Evolutionary conservation across 2,888 invertebrate species (phyloP).

Genomic region (Penaeus monodon): DNA sequence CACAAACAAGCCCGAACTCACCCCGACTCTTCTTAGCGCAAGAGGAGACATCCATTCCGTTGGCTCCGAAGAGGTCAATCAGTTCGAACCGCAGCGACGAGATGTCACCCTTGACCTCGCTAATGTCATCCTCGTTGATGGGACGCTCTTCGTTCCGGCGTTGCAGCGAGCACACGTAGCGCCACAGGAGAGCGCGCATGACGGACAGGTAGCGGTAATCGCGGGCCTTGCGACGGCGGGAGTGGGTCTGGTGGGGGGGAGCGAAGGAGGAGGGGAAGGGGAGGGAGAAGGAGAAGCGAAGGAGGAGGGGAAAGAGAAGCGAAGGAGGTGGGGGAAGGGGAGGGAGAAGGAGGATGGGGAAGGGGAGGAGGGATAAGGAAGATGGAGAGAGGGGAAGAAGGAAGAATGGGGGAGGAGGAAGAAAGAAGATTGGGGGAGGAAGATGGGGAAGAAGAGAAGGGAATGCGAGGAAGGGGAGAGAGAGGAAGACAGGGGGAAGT

Average conservation of each 20-base stretch:
- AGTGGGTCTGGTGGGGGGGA: slow-evolving; percentile 37
- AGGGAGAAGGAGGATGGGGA: too few species aligned
- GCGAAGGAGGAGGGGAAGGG: too few species aligned
- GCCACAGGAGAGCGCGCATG: slow-evolving; percentile 87
- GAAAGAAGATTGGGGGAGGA: too few species aligned
- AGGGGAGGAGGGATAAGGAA: too few species aligned
- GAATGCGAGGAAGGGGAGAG: too few species aligned
- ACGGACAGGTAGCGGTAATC: slow-evolving; percentile 75
- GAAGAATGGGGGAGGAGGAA: too few species aligned
- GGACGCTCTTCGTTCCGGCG: slow-evolving; percentile 90
- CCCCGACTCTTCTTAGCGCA: slow-evolving; percentile 74
- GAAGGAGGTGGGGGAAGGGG: too few species aligned
- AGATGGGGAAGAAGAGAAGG: too few species aligned
- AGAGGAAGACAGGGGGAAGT: too few species aligned
- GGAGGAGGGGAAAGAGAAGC: too few species aligned
- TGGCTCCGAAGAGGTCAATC: slow-evolving; percentile 89
- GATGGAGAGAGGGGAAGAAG: too few species aligned
- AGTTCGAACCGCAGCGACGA: slow-evolving; percentile 92
- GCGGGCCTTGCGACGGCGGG: slow-evolving; percentile 69
- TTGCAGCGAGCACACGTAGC: slow-evolving; percentile 92
- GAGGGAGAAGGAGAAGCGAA: too few species aligned
- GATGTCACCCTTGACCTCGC: slow-evolving; percentile 97
- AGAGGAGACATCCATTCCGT: slow-evolving; percentile 87
- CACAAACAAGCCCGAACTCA: neutral
- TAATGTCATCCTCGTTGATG: slow-evolving; percentile 96